Evolutionary conservation across 2,113 vertebrate genomes (phyloP), one percentile per base, ranked within the genome.

Genomic region (Sceloporus tristichus): DNA sequence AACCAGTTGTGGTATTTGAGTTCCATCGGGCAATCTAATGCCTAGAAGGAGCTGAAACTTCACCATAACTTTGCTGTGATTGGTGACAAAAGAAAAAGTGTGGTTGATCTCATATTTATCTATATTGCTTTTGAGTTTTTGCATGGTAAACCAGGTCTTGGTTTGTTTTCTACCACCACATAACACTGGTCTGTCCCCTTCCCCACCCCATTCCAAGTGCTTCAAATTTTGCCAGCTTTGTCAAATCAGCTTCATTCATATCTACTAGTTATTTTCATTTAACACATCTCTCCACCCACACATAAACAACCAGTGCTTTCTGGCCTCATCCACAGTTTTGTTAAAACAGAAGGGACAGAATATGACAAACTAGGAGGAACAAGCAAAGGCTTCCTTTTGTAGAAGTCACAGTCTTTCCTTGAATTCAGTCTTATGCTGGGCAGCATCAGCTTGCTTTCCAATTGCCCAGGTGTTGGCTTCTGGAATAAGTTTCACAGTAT

Each of bases 351-450:
- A 71, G 18, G n/a, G 54, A 73, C 42, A 40, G 68, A 77, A 71
- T 9, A 86, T 59, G 38, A 34, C 7, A 79, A 85, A 40, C 68
- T 75, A 79, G 65, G 29, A 86, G 74, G 21, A 82, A 13, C 25
- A 79, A 82, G 65, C 76, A 79, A 82, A 83, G 48, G n/a, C 38
- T 71, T 48, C 14, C n/a, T 83, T 62, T 82, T 29, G 1, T 2
- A 79, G 2, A 54, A 1, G 70, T 29, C 2, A 0, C 86, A 92
- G 83, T 80, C 48, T 27, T 25, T 77, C 74, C 85, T 89, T 87
- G 88, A 5, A 38, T 85, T 4, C 0, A 2, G 23, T 48, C 83
- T 0, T 0, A 18, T 66, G 14, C 4, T 79, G 21, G 0, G 10
- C 53, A 19, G 38, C 1, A 34, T 81, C 38, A 56, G 53, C 62